These are phyloP conservation scores for Aricia agestis DNA, from an alignment of 1,140 invertebrate species.

Conservation along the genomic window DNA sequence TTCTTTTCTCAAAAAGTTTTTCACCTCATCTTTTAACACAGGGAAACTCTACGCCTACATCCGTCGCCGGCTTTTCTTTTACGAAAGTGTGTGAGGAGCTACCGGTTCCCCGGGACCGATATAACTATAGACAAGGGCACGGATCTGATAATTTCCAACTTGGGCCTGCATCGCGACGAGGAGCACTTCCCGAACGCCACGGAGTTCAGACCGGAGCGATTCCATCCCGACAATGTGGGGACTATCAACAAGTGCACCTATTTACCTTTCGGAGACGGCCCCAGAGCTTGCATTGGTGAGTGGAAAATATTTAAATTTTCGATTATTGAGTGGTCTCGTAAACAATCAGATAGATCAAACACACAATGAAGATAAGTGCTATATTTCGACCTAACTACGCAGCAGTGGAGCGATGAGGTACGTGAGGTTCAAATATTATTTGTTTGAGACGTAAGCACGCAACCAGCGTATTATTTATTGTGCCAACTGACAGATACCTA, in stretches of 20 bases:
- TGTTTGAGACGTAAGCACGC: too few species aligned
- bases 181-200: slow-evolving; percentile 9
- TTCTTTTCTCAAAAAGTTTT: background rate
- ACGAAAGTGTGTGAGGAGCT: background rate
- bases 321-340: too few species aligned
- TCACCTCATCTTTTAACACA: background rate
- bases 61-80: background rate
- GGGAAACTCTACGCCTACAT: background rate
- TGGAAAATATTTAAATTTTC: background rate
- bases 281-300: slow-evolving; percentile 14
- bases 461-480: too few species aligned
- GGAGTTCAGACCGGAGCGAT: background rate
- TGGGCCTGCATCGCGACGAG: background rate
- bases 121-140: background rate
- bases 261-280: slow-evolving; percentile 9
- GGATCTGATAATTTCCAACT: background rate
- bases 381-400: too few species aligned
- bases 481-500: too few species aligned
- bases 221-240: background rate
- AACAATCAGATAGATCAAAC: too few species aligned
- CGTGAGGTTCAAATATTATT: too few species aligned
- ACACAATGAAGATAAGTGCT: too few species aligned
- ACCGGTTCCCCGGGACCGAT: background rate
- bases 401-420: too few species aligned
- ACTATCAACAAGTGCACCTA: background rate